These are phyloP conservation scores for Spatulosminthurus flaviceps DNA, from an alignment of 2,888 invertebrate genomes.

Conservation along the genomic window DNA sequence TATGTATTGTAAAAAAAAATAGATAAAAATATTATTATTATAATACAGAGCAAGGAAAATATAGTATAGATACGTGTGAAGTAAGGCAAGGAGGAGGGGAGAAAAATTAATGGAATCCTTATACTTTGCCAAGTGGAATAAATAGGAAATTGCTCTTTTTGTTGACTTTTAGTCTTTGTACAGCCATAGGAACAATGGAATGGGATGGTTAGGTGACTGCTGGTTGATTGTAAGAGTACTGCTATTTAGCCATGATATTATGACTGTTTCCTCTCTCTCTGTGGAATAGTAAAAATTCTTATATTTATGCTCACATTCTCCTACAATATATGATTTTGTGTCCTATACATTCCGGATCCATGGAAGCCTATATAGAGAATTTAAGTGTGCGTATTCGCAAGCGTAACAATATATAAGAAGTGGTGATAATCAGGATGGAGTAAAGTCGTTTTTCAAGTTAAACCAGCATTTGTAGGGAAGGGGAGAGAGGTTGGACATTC, in stretches of 20 bases:
- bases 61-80: too few relatives aligned
- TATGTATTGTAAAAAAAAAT: too few relatives aligned
- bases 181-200: background rate
- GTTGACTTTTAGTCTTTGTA: background rate
- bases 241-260: conserved; percentile 7
- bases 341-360: background rate
- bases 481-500: conserved; percentile 3
- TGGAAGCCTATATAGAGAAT: background rate
- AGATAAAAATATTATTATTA: too few relatives aligned
- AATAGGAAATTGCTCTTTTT: background rate
- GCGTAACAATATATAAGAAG: too few relatives aligned
- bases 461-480: background rate
- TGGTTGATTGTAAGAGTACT: background rate
- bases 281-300: conserved; percentile 9
- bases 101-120: too few relatives aligned
- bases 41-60: too few relatives aligned
- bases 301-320: background rate
- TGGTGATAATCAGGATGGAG: background rate
- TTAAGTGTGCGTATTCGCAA: background rate
- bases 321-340: too few relatives aligned
- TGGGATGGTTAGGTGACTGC: background rate
- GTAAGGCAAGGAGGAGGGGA: too few relatives aligned
- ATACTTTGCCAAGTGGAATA: too few relatives aligned
- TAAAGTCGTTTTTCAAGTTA: conserved; percentile 3
- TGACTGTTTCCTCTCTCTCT: conserved; percentile 1